A percentile compares a stretch with the other conserved stretches of the same genome.
These are phyloP conservation scores for Cephus pygmeus DNA, from an alignment of 2,888 invertebrate species.

Conservation along the genomic window DNA sequence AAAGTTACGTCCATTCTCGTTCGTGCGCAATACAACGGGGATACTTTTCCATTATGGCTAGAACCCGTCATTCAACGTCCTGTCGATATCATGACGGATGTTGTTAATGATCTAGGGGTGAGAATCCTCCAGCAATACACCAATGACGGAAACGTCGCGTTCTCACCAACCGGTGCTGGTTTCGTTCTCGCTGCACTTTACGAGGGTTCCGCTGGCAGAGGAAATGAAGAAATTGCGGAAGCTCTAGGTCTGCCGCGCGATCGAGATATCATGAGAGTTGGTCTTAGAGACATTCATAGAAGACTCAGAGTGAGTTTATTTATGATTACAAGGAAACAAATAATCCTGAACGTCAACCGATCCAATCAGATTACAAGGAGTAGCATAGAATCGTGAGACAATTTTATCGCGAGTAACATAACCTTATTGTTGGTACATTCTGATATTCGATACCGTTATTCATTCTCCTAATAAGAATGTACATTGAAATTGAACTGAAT, in stretches of 20 bases:
- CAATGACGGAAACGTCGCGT: conserved; percentile 75
- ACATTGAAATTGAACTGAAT: not conserved
- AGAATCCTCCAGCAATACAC: conserved; percentile 59
- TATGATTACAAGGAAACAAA: not conserved
- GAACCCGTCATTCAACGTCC: conserved; percentile 63
- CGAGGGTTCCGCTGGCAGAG: conserved; percentile 81
- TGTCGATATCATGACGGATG: conserved; percentile 81
- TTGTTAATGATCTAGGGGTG: conserved; percentile 78
- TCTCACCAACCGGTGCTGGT: conserved; percentile 85
- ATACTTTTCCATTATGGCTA: not conserved
- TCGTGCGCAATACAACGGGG: not conserved
- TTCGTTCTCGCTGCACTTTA: conserved; percentile 83
- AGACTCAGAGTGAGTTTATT: conserved; percentile 77
- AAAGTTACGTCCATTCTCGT: not conserved
- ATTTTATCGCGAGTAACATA: not conserved
- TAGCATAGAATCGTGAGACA: not conserved
- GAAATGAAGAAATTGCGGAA: conserved; percentile 78
- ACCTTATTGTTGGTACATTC: not conserved
- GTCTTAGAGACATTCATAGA: conserved; percentile 85
- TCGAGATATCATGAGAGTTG: conserved; percentile 78
- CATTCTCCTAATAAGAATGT: not conserved
- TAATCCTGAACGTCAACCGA: not conserved
- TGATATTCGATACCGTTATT: not conserved
- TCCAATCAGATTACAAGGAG: not conserved
- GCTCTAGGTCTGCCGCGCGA: conserved; percentile 79